phyloP scores from a whole-genome alignment of 1,140 invertebrate genomes.

The Heliconius hermathena region DNA sequence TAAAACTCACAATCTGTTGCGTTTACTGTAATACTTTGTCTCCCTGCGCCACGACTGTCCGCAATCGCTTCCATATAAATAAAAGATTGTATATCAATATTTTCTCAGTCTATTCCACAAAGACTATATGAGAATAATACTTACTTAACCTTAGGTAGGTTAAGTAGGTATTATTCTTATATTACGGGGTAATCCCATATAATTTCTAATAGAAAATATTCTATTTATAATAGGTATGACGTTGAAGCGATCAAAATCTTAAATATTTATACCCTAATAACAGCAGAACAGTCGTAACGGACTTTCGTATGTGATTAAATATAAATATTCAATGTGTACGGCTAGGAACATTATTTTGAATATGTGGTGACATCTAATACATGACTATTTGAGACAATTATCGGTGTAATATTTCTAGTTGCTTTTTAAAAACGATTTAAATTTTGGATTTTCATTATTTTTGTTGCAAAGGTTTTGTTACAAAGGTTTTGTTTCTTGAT shows the following conservation, averaged over 20 bases:
- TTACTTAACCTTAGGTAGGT: too few relatives aligned
- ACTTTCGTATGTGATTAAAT: conserved; percentile 14
- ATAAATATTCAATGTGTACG: conserved; percentile 14
- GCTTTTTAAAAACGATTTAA: not conserved
- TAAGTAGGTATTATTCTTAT: too few relatives aligned
- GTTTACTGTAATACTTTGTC: too few relatives aligned
- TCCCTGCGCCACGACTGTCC: too few relatives aligned
- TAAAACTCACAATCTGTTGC: too few relatives aligned
- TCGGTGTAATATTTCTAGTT: not conserved
- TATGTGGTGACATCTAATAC: not conserved
- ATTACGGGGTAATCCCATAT: not conserved
- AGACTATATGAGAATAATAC: too few relatives aligned
- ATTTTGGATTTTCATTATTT: not conserved
- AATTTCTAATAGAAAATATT: conserved; percentile 2
- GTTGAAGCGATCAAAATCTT: conserved; percentile 11
- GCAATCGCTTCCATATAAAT: too few relatives aligned
- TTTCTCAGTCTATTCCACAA: too few relatives aligned
- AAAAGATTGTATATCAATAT: too few relatives aligned
- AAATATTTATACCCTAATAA: conserved; percentile 26
- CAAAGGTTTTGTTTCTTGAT: too few relatives aligned
- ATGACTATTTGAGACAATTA: conserved; percentile 5
- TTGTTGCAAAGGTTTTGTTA: too few relatives aligned
- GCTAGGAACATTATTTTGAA: not conserved
- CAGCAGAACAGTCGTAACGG: conserved; percentile 8
- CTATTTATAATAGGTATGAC: not conserved